Evolutionary conservation across 2,888 invertebrate genomes (phyloP).

Genomic region (Lathronympha strigana): DNA sequence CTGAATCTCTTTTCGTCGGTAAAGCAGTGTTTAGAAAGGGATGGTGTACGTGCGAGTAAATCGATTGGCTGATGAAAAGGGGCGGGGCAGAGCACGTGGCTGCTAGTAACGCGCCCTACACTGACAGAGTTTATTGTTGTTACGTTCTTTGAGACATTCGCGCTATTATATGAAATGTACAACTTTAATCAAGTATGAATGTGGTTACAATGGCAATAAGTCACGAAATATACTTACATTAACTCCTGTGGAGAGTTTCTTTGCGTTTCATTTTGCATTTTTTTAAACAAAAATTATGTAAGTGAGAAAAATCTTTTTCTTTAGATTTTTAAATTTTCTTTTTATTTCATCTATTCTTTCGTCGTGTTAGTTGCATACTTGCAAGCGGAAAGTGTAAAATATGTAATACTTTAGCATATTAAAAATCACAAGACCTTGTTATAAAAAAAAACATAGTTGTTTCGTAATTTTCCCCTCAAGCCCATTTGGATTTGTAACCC

Average conservation of each 20-base stretch:
- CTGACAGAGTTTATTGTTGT: slow-evolving; percentile 62
- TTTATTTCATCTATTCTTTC: no score
- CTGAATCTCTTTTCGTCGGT: slow-evolving; percentile 66
- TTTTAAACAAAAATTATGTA: not conserved
- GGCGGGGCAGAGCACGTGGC: slow-evolving; percentile 80
- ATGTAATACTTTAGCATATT: no score
- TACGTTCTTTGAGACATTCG: slow-evolving; percentile 59
- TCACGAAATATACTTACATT: not conserved
- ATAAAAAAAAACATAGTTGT: no score
- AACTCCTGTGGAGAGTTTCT: not conserved
- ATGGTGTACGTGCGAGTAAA: slow-evolving; percentile 64
- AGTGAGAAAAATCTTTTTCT: no score
- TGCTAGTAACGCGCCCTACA: slow-evolving; percentile 60
- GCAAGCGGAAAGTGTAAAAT: no score
- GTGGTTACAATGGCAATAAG: not conserved
- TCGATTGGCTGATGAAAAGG: slow-evolving; percentile 78
- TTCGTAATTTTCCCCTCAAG: no score
- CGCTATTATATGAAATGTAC: slow-evolving; percentile 55
- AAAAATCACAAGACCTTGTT: no score
- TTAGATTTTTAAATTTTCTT: no score
- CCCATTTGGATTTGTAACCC: no score
- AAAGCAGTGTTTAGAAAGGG: slow-evolving; percentile 73
- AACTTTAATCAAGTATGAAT: slow-evolving; percentile 15
- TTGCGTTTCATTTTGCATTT: not conserved
- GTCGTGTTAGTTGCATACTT: no score